Evolutionary conservation across 92 coral and sea anemone species (phyloP).

Genomic region (Umimayanthus chanpuru): DNA sequence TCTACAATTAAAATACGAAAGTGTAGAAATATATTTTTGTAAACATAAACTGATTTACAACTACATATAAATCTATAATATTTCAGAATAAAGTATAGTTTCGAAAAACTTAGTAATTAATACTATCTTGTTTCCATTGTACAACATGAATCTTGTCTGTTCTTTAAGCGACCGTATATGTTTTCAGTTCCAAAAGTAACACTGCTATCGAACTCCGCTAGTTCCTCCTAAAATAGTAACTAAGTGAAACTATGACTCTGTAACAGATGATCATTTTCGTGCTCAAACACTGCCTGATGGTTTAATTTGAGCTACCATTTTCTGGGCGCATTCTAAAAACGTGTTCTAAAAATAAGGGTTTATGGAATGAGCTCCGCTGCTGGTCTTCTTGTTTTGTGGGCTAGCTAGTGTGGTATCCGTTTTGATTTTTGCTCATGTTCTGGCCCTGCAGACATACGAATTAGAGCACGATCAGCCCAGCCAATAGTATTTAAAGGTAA

Average conservation of each 20-base stretch:
- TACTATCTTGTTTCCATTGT: neutral
- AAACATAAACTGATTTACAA: too few species aligned
- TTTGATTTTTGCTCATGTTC: neutral
- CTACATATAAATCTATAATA: too few species aligned
- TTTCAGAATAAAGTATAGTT: neutral
- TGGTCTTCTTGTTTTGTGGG: neutral
- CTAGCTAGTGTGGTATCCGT: neutral
- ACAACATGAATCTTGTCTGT: neutral
- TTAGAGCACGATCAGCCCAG: neutral
- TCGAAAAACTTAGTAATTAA: too few species aligned
- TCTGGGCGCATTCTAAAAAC: neutral
- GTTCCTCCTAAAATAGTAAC: neutral
- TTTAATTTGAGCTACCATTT: neutral
- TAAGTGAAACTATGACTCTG: too few species aligned
- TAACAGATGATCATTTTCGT: too few species aligned
- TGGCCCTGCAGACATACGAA: neutral
- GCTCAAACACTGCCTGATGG: neutral
- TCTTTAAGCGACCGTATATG: neutral
- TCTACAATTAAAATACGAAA: neutral
- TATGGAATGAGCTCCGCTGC: neutral
- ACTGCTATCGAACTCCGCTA: neutral
- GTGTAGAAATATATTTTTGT: neutral
- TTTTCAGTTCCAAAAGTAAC: neutral
- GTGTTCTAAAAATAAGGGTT: neutral
- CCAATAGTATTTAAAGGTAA: neutral